Conservation (phyloP, 2,113 vertebrate genomes). For the Thomomys bottae region DNA sequence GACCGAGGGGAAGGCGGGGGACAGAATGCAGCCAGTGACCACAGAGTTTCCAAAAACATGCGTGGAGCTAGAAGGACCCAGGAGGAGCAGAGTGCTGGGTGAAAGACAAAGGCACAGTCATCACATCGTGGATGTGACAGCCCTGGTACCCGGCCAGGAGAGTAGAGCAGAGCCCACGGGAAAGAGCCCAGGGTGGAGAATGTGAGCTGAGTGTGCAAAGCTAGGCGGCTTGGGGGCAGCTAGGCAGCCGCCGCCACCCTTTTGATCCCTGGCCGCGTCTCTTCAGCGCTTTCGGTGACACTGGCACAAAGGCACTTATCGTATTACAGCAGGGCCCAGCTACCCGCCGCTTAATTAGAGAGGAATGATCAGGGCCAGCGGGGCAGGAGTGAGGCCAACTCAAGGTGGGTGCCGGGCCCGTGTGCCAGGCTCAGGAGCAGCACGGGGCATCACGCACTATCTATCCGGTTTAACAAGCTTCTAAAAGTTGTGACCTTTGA, state of each 20-base stretch:
- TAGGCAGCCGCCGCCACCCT: constrained; percentile 72
- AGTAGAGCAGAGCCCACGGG: not conserved
- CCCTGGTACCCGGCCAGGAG: not conserved
- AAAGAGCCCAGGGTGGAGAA: not conserved
- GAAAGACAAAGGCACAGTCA: constrained; percentile 34
- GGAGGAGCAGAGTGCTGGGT: not conserved
- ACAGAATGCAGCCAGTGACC: not conserved
- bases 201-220: constrained; percentile 6
- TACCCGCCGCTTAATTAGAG: constrained; percentile 93
- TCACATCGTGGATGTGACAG: not conserved
- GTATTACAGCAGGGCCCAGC: constrained; percentile 90
- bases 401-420: constrained; percentile 76
- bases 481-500: not conserved
- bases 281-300: constrained; percentile 94
- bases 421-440: not conserved
- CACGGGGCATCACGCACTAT: accelerated
- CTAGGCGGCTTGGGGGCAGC: constrained; percentile 44
- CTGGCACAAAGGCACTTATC: constrained; percentile 89
- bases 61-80: not conserved
- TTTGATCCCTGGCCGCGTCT: constrained; percentile 90
- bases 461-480: too few relatives aligned
- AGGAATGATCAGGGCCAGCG: constrained; percentile 85
- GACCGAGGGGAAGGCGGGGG: too few relatives aligned
- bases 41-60: not conserved
- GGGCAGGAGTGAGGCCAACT: constrained; percentile 83